Evolutionary conservation across 2,888 invertebrate species (phyloP).

Genomic region (Meliscaeva auricollis): DNA sequence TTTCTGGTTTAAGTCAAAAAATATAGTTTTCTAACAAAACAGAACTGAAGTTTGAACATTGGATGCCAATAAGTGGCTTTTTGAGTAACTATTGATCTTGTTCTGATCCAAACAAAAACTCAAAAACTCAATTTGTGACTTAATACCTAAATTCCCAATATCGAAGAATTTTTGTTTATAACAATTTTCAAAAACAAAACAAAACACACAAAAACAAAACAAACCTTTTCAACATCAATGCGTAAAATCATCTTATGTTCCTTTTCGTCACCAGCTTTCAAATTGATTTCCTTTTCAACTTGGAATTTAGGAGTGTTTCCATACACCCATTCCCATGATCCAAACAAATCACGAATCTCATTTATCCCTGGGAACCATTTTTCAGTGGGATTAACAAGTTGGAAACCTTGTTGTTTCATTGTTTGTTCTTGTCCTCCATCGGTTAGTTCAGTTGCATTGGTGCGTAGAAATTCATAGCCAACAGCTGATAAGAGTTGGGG

Average conservation of each 20-base stretch:
- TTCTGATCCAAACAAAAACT: too few relatives aligned
- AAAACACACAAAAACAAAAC: slow-evolving; percentile 11
- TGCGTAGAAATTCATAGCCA: slow-evolving; percentile 93
- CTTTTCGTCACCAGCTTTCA: slow-evolving; percentile 85
- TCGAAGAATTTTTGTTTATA: too few relatives aligned
- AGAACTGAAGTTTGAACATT: too few relatives aligned
- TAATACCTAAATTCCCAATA: too few relatives aligned
- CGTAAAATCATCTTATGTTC: slow-evolving; percentile 86
- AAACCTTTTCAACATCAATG: slow-evolving; percentile 84
- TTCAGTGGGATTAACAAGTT: slow-evolving; percentile 93
- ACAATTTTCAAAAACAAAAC: too few relatives aligned
- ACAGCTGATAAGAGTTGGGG: slow-evolving; percentile 91
- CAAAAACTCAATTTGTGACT: too few relatives aligned
- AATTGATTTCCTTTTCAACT: slow-evolving; percentile 84
- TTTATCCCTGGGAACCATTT: slow-evolving; percentile 94
- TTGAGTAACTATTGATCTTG: too few relatives aligned
- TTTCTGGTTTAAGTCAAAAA: too few relatives aligned
- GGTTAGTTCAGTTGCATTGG: slow-evolving; percentile 87
- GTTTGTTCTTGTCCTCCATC: slow-evolving; percentile 90
- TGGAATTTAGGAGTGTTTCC: slow-evolving; percentile 95
- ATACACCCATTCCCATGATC: slow-evolving; percentile 94
- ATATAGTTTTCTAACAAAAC: too few relatives aligned
- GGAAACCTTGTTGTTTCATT: slow-evolving; percentile 92
- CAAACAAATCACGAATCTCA: slow-evolving; percentile 88
- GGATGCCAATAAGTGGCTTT: too few relatives aligned